These are phyloP conservation scores for Syngnathus rostellatus DNA, from an alignment of 2,797 vertebrate species.

Conservation along the genomic window DNA sequence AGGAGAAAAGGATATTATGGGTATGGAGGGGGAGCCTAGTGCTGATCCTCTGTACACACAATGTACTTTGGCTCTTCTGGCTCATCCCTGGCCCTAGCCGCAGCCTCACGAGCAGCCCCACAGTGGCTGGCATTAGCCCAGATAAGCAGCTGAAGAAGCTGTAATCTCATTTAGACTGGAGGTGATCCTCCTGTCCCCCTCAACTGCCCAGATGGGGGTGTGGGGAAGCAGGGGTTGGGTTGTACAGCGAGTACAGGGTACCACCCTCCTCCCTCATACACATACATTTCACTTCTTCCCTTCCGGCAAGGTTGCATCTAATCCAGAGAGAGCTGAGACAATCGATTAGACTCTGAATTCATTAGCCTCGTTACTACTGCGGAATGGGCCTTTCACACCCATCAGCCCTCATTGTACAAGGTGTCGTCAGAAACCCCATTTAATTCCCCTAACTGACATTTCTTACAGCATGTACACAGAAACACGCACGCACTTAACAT, in stretches of 20 bases:
- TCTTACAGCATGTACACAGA: slow-evolving; percentile 41
- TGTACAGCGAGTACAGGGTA: slow-evolving; percentile 72
- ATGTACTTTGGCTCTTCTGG: slow-evolving; percentile 68
- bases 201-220: slow-evolving; percentile 79
- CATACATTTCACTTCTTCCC: slow-evolving; percentile 80
- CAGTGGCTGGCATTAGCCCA: slow-evolving; percentile 97
- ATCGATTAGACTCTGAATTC: slow-evolving; percentile 97
- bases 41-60: slow-evolving; percentile 90
- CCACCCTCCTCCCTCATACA: slow-evolving; percentile 46
- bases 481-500: slow-evolving; percentile 22
- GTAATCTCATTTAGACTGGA: slow-evolving; percentile 99
- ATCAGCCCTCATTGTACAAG: slow-evolving; percentile 74
- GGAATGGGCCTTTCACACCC: slow-evolving; percentile 75
- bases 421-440: slow-evolving; percentile 69
- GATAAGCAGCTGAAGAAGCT: slow-evolving; percentile 99
- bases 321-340: slow-evolving; percentile 89
- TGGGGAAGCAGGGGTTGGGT: slow-evolving; percentile 66
- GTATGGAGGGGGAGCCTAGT: slow-evolving; percentile 73
- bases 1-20: slow-evolving; percentile 54
- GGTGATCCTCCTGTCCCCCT: slow-evolving; percentile 96
- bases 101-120: slow-evolving; percentile 66
- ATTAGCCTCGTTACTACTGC: slow-evolving; percentile 85
- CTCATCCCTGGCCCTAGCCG: slow-evolving; percentile 58
- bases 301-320: slow-evolving; percentile 93
- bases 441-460: slow-evolving; percentile 62